Percentiles rank a stretch among this genome's conserved stretches.
Conservation (phyloP, 2,113 vertebrate species). For the Cepphus grylle region DNA sequence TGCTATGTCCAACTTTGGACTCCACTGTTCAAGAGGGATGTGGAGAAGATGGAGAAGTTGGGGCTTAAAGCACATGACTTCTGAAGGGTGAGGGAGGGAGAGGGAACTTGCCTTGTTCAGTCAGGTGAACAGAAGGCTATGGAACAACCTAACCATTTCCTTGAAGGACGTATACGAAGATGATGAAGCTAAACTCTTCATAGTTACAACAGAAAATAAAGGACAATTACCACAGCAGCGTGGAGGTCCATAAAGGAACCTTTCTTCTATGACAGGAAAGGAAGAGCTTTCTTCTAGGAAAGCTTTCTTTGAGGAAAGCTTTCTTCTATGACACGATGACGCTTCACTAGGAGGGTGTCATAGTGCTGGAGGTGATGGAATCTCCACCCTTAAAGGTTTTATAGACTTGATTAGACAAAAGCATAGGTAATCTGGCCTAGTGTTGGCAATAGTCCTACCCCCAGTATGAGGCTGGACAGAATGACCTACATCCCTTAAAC, state of each 20-base stretch:
- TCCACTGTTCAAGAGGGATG: background rate
- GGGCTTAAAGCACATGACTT: background rate
- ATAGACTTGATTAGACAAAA: background rate
- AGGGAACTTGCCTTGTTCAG: background rate
- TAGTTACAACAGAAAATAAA: background rate
- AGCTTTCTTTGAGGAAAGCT: too few relatives aligned
- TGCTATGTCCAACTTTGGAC: background rate
- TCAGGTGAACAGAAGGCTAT: background rate
- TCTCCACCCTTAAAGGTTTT: background rate
- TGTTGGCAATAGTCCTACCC: background rate
- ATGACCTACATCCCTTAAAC: background rate
- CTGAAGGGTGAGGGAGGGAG: background rate
- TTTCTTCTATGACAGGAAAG: background rate
- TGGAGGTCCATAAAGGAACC: background rate
- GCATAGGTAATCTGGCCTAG: background rate
- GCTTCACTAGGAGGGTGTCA: background rate
- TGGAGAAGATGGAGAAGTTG: background rate
- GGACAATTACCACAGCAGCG: background rate
- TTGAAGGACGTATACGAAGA: background rate
- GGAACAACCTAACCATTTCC: background rate
- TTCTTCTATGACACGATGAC: background rate
- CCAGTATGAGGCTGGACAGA: background rate
- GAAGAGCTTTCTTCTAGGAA: background rate
- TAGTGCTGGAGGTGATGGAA: background rate
- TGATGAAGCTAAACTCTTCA: background rate